These are phyloP conservation scores for Odocoileus hemionus DNA, from an alignment of 2,113 vertebrate species.

Conservation along the genomic window DNA sequence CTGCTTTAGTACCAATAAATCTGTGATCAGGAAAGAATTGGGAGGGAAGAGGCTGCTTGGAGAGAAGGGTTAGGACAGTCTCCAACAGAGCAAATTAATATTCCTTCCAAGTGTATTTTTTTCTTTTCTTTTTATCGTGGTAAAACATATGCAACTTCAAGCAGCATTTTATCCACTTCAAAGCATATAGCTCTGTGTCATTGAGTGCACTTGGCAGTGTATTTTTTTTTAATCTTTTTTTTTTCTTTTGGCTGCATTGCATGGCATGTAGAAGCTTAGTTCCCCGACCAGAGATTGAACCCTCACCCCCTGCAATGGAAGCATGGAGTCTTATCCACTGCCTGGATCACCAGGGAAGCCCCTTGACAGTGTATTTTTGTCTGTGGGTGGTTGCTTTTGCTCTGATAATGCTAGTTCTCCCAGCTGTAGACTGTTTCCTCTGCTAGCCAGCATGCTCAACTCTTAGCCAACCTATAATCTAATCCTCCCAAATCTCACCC, in stretches of 20 bases:
- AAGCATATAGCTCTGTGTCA: neutral
- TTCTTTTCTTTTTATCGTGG: neutral
- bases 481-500: neutral
- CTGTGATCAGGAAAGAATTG: neutral
- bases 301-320: neutral
- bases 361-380: neutral
- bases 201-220: rapidly evolving
- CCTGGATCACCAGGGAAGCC: neutral
- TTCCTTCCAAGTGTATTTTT: neutral
- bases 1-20: neutral
- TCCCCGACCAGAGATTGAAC: neutral
- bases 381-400: neutral
- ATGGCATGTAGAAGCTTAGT: neutral
- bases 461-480: rapidly evolving
- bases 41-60: neutral
- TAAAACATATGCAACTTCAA: neutral
- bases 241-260: neutral
- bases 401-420: too few species aligned
- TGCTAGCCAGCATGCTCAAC: rapidly evolving
- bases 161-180: neutral
- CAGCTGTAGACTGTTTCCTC: neutral
- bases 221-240: neutral
- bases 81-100: neutral
- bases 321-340: neutral
- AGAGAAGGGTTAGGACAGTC: neutral